Conservation (phyloP, 2,797 vertebrate species). For the Hippoglossus hippoglossus region DNA sequence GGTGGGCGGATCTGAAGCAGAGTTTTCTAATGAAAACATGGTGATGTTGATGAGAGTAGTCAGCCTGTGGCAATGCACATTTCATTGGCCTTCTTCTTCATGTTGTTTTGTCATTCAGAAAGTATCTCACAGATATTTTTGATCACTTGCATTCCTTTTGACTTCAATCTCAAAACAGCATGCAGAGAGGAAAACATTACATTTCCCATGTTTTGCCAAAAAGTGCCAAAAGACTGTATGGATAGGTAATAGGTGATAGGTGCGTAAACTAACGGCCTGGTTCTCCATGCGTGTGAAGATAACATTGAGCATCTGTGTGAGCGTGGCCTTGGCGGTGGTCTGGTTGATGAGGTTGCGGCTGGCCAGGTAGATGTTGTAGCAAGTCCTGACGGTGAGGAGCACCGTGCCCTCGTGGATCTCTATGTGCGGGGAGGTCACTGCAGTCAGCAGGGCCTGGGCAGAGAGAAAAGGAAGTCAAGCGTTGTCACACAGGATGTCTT, state of each 20-base stretch:
- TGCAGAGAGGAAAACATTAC: not conserved
- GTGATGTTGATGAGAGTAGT: too few species aligned
- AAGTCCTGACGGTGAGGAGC: slow-evolving; percentile 96
- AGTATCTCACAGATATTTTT: too few species aligned
- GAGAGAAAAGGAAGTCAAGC: slow-evolving; percentile 33
- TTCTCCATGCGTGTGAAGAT: slow-evolving; percentile 98
- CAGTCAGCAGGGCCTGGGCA: slow-evolving; percentile 93
- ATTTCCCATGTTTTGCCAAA: not conserved
- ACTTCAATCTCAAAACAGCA: not conserved
- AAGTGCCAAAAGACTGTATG: too few species aligned
- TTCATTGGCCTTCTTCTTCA: too few species aligned
- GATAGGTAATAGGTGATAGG: too few species aligned
- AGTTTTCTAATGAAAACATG: too few species aligned
- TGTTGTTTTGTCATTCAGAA: too few species aligned
- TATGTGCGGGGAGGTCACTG: slow-evolving; percentile 95
- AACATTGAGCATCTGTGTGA: slow-evolving; percentile 98
- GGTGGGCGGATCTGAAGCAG: too few species aligned
- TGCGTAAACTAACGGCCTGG: slow-evolving; percentile 89
- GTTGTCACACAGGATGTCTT: slow-evolving; percentile 31
- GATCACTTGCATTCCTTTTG: too few species aligned
- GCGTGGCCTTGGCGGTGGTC: slow-evolving; percentile 97
- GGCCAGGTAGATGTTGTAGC: slow-evolving; percentile 99
- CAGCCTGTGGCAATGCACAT: too few species aligned
- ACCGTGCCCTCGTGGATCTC: slow-evolving; percentile 98
- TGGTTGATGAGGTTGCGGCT: slow-evolving; percentile 99